Evolutionary conservation across 1,140 invertebrate species (phyloP).

Genomic region (Bombus sibiricus): DNA sequence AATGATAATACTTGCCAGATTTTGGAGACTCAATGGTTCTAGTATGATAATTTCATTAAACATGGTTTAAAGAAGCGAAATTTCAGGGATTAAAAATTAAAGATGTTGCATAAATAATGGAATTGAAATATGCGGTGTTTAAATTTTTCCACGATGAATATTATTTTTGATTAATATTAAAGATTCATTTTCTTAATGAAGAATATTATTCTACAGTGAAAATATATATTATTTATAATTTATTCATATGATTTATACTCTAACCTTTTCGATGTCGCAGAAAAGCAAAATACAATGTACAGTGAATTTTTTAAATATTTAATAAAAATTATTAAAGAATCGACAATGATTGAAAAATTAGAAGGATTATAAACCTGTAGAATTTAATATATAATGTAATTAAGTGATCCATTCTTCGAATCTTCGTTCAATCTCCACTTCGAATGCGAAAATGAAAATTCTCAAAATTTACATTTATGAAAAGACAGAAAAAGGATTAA

Average conservation of each 20-base stretch:
- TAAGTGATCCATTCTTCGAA: no score
- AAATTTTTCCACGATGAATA: no score
- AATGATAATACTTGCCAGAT: background rate
- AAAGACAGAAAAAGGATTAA: background rate
- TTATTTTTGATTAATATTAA: no score
- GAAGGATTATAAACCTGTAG: background rate
- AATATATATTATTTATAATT: background rate
- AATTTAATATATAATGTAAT: no score
- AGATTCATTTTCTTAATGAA: no score
- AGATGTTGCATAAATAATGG: no score
- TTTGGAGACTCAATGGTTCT: background rate
- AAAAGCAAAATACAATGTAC: background rate
- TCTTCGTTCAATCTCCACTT: no score
- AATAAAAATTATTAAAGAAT: background rate
- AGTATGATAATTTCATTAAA: background rate
- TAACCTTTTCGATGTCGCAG: background rate
- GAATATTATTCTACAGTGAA: no score
- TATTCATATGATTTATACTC: background rate
- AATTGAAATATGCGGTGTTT: background rate
- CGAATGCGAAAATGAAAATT: no score
- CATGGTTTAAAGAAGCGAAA: background rate
- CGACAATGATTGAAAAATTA: background rate
- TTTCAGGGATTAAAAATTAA: background rate
- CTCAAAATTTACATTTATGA: background rate
- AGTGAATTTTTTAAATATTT: background rate